phyloP scores from a whole-genome alignment of 2,797 vertebrate genomes.

The Typhlichthys eigenmanni region DNA sequence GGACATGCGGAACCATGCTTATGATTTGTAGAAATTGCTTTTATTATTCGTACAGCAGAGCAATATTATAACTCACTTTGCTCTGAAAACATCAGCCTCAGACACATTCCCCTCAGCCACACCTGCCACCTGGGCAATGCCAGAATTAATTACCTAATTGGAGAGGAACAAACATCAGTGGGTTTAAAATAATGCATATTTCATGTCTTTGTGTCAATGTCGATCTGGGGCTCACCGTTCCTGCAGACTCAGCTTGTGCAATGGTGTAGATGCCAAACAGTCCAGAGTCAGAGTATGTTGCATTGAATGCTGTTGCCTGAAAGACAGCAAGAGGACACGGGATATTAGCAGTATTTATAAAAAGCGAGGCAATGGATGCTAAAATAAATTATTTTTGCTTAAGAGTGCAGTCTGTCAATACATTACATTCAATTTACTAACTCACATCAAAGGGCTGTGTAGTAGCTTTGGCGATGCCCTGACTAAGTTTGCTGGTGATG shows the following conservation, averaged over 20 bases:
- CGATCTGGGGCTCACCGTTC: slow-evolving; percentile 77
- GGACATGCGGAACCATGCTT: neutral
- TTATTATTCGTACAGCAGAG: neutral
- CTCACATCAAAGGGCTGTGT: slow-evolving; percentile 89
- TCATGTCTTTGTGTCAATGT: neutral
- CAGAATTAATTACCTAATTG: slow-evolving; percentile 86
- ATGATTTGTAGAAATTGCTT: neutral
- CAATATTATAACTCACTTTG: slow-evolving; percentile 82
- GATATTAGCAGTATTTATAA: neutral
- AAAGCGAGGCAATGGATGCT: neutral
- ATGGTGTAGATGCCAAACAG: slow-evolving; percentile 90
- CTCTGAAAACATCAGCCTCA: slow-evolving; percentile 75
- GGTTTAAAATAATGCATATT: neutral
- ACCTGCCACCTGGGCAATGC: slow-evolving; percentile 81
- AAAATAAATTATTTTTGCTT: neutral
- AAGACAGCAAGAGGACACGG: slow-evolving; percentile 29
- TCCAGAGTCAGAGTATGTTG: slow-evolving; percentile 89
- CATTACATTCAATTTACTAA: slow-evolving; percentile 9
- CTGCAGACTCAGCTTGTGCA: slow-evolving; percentile 79
- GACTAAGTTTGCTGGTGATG: slow-evolving; percentile 81
- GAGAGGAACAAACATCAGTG: neutral
- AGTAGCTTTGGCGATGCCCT: slow-evolving; percentile 83
- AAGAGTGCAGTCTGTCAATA: neutral
- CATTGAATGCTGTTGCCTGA: slow-evolving; percentile 89
- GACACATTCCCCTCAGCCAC: slow-evolving; percentile 83